Evolutionary conservation across 2,888 invertebrate genomes (phyloP).

Genomic region (Drosophila dives): DNA sequence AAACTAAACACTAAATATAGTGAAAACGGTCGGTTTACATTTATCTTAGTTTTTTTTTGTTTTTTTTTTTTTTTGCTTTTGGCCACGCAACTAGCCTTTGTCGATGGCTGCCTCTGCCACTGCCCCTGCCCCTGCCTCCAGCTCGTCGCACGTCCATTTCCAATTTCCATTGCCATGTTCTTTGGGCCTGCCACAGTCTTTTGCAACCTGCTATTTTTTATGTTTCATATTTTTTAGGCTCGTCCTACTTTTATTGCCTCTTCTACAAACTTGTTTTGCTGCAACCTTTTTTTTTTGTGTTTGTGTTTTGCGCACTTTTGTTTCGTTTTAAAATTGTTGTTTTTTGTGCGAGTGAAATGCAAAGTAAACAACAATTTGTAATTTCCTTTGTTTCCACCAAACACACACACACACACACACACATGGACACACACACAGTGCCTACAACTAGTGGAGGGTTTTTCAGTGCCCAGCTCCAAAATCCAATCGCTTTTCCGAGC

Average conservation of each 20-base stretch:
- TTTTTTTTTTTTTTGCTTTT: background rate
- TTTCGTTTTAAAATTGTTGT: conserved; percentile 7
- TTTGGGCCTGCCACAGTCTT: conserved; percentile 34
- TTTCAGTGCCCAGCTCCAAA: conserved; percentile 1
- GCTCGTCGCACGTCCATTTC: conserved; percentile 19
- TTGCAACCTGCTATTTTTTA: background rate
- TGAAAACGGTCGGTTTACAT: conserved; percentile 31
- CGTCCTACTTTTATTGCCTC: background rate
- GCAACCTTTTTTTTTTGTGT: conserved; percentile 27
- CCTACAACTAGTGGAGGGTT: background rate
- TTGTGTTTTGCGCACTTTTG: conserved; percentile 35
- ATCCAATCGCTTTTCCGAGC: background rate
- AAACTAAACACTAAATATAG: conserved; percentile 65
- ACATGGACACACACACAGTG: background rate
- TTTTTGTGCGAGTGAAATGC: conserved; percentile 66
- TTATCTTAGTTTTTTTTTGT: conserved; percentile 14
- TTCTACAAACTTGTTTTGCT: conserved; percentile 16
- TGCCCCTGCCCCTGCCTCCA: background rate
- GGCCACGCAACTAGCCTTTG: conserved; percentile 48
- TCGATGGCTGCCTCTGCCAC: background rate
- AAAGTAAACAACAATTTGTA: conserved; percentile 79
- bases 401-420: background rate
- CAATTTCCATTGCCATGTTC: conserved; percentile 27
- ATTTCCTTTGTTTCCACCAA: conserved; percentile 67
- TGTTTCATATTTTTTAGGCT: conserved; percentile 42